Evolutionary conservation across 1,140 invertebrate species (phyloP).

Genomic region (Pogonomyrmex barbatus): DNA sequence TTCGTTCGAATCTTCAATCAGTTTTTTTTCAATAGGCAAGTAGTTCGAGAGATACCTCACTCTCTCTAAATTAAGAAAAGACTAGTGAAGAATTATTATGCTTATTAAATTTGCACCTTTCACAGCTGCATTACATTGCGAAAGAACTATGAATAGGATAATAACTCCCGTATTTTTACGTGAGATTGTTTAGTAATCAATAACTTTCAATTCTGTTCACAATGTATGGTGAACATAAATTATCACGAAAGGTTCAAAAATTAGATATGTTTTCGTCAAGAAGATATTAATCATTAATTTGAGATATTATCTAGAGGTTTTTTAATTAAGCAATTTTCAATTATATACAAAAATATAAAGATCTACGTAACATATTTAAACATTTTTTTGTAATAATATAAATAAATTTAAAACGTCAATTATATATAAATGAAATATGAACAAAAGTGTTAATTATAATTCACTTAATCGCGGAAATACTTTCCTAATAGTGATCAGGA

Average conservation of each 20-base stretch:
- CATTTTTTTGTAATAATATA: neutral
- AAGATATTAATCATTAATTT: neutral
- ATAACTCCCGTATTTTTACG: conserved; percentile 12
- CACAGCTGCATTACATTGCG: neutral
- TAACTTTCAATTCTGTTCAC: conserved; percentile 17
- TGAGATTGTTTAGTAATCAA: neutral
- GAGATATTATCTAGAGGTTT: neutral
- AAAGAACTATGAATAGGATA: conserved; percentile 54
- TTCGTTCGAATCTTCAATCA: conserved; percentile 31
- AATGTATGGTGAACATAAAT: neutral
- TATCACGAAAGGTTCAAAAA: neutral
- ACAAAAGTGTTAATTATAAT: neutral
- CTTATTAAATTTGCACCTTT: conserved; percentile 43
- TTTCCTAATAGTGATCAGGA: neutral
- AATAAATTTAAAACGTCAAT: neutral
- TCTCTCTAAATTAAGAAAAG: conserved; percentile 9
- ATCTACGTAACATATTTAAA: neutral
- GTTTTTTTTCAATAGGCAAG: conserved; percentile 23
- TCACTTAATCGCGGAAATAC: conserved; percentile 12
- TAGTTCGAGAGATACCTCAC: conserved; percentile 20
- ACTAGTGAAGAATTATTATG: neutral
- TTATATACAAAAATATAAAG: neutral
- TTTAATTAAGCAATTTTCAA: neutral
- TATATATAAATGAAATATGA: neutral
- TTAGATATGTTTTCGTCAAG: neutral